A percentile compares a stretch with the other conserved stretches of the same genome.
Conservation (phyloP, 2,888 invertebrate genomes). For the Petrophora chlorosata region DNA sequence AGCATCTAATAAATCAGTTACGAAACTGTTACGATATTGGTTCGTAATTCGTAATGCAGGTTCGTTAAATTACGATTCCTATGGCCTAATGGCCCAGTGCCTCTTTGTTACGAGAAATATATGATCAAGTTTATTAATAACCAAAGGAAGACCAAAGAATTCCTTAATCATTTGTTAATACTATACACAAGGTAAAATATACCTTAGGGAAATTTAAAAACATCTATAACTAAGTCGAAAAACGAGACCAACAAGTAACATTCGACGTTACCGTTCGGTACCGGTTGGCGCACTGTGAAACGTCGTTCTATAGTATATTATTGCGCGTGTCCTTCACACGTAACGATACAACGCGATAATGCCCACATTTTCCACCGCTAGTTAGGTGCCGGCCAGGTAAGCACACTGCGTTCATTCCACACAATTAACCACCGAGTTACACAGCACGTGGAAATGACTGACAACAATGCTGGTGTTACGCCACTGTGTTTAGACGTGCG, state of each 20-base stretch:
- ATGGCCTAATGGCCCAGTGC: constrained; percentile 8
- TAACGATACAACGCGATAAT: constrained; percentile 57
- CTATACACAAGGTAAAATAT: no score
- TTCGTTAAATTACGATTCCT: constrained; percentile 5
- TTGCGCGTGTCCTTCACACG: constrained; percentile 54
- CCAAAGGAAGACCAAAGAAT: no score
- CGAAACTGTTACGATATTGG: constrained; percentile 34
- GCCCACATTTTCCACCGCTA: constrained; percentile 58
- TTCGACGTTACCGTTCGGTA: constrained; percentile 1
- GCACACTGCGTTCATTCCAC: constrained; percentile 50
- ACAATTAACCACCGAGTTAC: constrained; percentile 59
- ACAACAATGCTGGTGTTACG: constrained; percentile 64
- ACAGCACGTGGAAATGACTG: constrained; percentile 63
- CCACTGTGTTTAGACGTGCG: constrained; percentile 61
- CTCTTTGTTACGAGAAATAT: neutral
- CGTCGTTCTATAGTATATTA: constrained; percentile 38
- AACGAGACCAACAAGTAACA: neutral
- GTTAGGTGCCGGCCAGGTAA: constrained; percentile 43
- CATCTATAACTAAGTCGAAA: constrained; percentile 1
- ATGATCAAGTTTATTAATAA: neutral
- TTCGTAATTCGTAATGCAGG: constrained; percentile 15
- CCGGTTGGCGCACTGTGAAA: constrained; percentile 33
- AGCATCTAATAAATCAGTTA: constrained; percentile 51
- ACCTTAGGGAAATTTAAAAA: no score
- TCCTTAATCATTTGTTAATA: no score